These are phyloP conservation scores for Bombus waltoni DNA, from an alignment of 1,140 invertebrate genomes.

Conservation along the genomic window DNA sequence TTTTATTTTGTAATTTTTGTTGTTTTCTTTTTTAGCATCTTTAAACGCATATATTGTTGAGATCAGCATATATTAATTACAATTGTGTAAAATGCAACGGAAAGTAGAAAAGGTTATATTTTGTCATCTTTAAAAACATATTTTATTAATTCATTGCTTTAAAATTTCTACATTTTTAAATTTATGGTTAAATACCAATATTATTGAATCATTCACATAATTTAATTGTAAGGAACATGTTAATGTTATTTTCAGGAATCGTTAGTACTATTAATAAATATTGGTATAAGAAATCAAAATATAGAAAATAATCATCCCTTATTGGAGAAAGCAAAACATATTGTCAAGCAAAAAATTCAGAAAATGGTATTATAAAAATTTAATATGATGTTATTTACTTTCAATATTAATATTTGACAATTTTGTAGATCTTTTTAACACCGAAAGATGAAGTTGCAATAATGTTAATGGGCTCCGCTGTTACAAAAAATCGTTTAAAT, in stretches of 20 bases:
- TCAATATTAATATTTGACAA: neutral
- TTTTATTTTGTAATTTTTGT: neutral
- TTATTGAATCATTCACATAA: neutral
- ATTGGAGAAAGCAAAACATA: no score
- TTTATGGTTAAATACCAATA: neutral
- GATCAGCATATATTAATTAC: neutral
- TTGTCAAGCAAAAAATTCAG: constrained; percentile 46
- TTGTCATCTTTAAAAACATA: neutral
- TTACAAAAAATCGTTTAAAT: no score
- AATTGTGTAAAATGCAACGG: constrained; percentile 30
- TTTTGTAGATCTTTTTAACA: constrained; percentile 67
- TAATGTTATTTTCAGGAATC: constrained; percentile 53
- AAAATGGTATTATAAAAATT: constrained; percentile 63
- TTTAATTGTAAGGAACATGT: neutral
- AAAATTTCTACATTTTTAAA: neutral
- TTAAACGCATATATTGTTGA: neutral
- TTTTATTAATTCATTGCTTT: neutral
- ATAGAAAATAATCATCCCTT: constrained; percentile 33
- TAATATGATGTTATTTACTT: neutral
- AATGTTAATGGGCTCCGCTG: neutral
- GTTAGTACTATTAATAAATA: constrained; percentile 59
- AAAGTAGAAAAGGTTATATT: constrained; percentile 40
- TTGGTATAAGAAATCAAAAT: constrained; percentile 44
- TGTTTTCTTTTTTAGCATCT: no score
- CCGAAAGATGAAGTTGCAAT: constrained; percentile 70